These are phyloP conservation scores for Choristoneura fumiferana DNA, from an alignment of 1,140 invertebrate genomes.

Conservation along the genomic window DNA sequence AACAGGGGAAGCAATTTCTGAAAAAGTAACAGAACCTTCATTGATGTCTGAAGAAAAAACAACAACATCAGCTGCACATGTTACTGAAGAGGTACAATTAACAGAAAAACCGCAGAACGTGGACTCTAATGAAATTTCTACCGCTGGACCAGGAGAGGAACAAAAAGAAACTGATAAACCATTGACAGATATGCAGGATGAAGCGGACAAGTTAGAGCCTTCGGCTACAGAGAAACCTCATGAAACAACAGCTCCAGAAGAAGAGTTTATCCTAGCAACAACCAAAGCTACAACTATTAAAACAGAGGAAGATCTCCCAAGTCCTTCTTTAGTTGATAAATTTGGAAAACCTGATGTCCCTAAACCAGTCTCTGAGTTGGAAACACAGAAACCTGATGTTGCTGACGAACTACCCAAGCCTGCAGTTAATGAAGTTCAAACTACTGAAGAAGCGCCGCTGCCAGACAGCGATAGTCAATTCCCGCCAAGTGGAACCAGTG, in stretches of 20 bases:
- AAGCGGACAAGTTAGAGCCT: conserved; percentile 23
- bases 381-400: conserved; percentile 46
- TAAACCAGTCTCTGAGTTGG: conserved; percentile 34
- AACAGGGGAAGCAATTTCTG: not conserved
- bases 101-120: not conserved
- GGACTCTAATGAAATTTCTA: conserved; percentile 12
- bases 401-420: conserved; percentile 47
- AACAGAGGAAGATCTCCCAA: conserved; percentile 36
- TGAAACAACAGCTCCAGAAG: conserved; percentile 39
- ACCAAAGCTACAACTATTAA: conserved; percentile 44
- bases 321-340: conserved; percentile 35
- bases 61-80: not conserved
- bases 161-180: conserved; percentile 17
- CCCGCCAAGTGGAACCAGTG: conserved; percentile 64
- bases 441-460: conserved; percentile 51
- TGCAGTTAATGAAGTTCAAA: conserved; percentile 39
- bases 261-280: conserved; percentile 38
- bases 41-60: not conserved
- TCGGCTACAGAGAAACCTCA: conserved; percentile 26
- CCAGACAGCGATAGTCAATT: conserved; percentile 58
- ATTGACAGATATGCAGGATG: not conserved
- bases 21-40: not conserved
- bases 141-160: not conserved
- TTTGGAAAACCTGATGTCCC: conserved; percentile 35
- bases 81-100: not conserved